Percentiles rank a stretch among this genome's conserved stretches.
Conservation (phyloP, 2,797 vertebrate genomes). For the Psittacula echo region DNA sequence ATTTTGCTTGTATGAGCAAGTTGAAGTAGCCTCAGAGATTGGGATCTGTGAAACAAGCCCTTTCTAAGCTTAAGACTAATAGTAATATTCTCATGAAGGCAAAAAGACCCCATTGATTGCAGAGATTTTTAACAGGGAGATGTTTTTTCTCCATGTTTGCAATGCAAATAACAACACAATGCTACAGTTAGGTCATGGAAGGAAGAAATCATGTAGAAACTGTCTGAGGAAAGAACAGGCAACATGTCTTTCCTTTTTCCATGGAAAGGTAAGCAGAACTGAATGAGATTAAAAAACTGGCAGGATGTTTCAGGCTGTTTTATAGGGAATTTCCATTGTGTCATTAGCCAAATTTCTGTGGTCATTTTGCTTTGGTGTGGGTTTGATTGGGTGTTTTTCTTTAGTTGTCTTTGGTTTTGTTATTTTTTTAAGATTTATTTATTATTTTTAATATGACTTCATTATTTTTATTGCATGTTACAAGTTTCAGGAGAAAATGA, state of each 20-base stretch:
- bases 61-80: neutral
- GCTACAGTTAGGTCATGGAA: neutral
- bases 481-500: neutral
- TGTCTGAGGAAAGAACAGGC: neutral
- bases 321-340: neutral
- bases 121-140: neutral
- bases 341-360: neutral
- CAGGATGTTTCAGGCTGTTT: neutral
- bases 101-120: neutral
- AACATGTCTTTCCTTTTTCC: neutral
- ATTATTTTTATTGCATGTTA: neutral
- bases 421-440: neutral
- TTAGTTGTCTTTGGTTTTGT: neutral
- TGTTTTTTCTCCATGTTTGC: neutral
- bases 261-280: neutral
- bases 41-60: neutral
- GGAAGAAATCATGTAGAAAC: neutral
- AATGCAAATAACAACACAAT: neutral
- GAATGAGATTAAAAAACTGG: neutral
- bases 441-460: neutral
- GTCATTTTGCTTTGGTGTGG: neutral
- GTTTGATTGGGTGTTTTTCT: neutral
- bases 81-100: neutral
- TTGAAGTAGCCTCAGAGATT: neutral
- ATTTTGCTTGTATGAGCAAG: neutral